Percentiles rank a stretch among this genome's conserved stretches.
Evolutionary conservation across 2,113 vertebrate genomes (phyloP).

Genomic region (Microcebus tavaratra): DNA sequence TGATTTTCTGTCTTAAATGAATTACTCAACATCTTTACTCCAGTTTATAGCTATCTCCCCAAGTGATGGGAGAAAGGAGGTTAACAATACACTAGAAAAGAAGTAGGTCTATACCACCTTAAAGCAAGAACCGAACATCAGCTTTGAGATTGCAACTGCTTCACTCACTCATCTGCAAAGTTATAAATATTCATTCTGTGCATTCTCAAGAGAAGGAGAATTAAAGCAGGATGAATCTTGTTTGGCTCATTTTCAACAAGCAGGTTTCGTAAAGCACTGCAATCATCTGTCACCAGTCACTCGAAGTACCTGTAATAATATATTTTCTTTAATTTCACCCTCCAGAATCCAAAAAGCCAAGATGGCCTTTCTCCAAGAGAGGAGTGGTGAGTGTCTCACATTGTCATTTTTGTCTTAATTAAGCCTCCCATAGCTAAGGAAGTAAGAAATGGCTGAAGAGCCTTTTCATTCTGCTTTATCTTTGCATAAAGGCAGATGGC

Average conservation of each 20-base stretch:
- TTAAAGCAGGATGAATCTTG: neutral
- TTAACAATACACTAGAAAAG: neutral
- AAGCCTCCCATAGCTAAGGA: neutral
- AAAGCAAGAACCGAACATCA: neutral
- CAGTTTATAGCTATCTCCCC: neutral
- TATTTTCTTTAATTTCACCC: constrained; percentile 66
- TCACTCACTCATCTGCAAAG: neutral
- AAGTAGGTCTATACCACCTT: neutral
- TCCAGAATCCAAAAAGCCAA: constrained; percentile 92
- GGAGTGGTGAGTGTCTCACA: constrained; percentile 84
- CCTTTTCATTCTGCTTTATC: neutral
- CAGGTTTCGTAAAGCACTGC: neutral
- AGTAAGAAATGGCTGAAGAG: neutral
- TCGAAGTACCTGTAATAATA: neutral
- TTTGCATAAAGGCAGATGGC: constrained; percentile 36
- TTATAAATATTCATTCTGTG: neutral
- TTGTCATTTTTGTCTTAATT: constrained; percentile 32
- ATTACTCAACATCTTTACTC: neutral
- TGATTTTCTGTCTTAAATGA: neutral
- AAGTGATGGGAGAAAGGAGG: neutral
- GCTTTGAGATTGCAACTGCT: neutral
- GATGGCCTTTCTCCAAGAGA: constrained; percentile 93
- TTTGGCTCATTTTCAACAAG: neutral
- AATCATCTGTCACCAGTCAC: neutral
- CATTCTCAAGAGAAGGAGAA: neutral